Base-by-base conservation (phyloP, 1,140 invertebrate genomes). In the Calliphora vicina region DNA sequence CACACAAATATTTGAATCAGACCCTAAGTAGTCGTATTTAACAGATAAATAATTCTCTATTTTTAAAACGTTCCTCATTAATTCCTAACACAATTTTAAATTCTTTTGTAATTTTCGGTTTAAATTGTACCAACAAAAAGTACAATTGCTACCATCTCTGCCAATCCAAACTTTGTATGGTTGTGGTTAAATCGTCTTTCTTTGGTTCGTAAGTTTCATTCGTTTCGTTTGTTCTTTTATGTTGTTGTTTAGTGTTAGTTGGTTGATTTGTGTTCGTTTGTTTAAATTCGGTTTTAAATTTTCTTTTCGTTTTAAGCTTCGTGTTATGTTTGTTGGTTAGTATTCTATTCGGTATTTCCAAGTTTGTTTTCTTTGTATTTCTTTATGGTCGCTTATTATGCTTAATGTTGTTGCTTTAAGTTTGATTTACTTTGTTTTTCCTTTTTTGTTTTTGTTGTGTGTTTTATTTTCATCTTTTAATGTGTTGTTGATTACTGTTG, bases 341-440 rank as follows among this genome's bases (percentile, higher is more conserved):
- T 67, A 23, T 67, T 67, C 23, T 29, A 76, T 43, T 29, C 27
- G 27, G 15, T 29, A n/a, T 29, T 76, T 43, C 27, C 42, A 76
- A n/a, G 27, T 76, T 76, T 76, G 27, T 76, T 76, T 29, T n/a
- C n/a, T n/a, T 73, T 74, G 25, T 74, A 25, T 35, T 74, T 23
- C 72, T 74, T 74, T 35, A 27, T 29, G 72, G 2, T 4, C 72
- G 23, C 72, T 13, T 73, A n/a, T 29, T 26, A 15, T 13, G 13
- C n/a, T n/a, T n/a, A n/a, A 26, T 76, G 73, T 76, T 73, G 23
- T n/a, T 73, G 3, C 15, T 29, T 20, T 76, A 12, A 8, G 35
- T 76, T 76, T 76, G 73, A 76, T 76, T 76, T 67, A 67, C 23
- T 25, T 67, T 67, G 61, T 67, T 67, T n/a, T n/a, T n/a, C n/a